Evolutionary conservation across 2,888 invertebrate species (phyloP).

Genomic region (Dimorphilus gyrociliatus): DNA sequence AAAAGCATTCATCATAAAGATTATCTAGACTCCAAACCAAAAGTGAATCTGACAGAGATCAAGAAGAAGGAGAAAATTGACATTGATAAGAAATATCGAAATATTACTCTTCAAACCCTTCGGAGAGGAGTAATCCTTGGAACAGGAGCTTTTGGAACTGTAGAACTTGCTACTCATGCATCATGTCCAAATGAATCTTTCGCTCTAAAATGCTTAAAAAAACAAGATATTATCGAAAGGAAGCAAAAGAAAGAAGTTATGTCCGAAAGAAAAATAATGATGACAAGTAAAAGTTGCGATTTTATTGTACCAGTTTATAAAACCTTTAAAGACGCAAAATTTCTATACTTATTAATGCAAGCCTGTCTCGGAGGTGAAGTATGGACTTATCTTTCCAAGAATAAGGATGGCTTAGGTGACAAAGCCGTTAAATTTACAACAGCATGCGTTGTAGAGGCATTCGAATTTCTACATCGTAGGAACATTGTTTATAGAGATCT

Average conservation of each 20-base stretch:
- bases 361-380: conserved; percentile 83
- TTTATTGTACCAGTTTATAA: conserved; percentile 68
- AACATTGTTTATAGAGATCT: conserved; percentile 75
- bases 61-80: too few relatives aligned
- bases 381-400: conserved; percentile 81
- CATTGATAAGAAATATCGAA: too few relatives aligned
- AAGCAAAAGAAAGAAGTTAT: conserved; percentile 74
- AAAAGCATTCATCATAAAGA: too few relatives aligned
- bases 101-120: too few relatives aligned
- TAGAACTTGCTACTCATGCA: conserved; percentile 72
- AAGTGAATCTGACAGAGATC: too few relatives aligned
- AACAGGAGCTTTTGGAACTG: conserved; percentile 94
- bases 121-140: too few relatives aligned
- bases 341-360: conserved; percentile 86
- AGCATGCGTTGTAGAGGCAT: conserved; percentile 92
- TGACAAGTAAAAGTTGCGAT: conserved; percentile 52
- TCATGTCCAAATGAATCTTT: too few relatives aligned
- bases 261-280: conserved; percentile 67
- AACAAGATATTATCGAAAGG: conserved; percentile 69
- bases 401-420: conserved; percentile 46
- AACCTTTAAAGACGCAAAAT: conserved; percentile 76
- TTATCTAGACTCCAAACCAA: too few relatives aligned
- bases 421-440: conserved; percentile 78
- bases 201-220: conserved; percentile 73
- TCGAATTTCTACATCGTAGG: conserved; percentile 86